phyloP scores from a whole-genome alignment of 2,888 invertebrate species.

The Macrophya alboannulata region DNA sequence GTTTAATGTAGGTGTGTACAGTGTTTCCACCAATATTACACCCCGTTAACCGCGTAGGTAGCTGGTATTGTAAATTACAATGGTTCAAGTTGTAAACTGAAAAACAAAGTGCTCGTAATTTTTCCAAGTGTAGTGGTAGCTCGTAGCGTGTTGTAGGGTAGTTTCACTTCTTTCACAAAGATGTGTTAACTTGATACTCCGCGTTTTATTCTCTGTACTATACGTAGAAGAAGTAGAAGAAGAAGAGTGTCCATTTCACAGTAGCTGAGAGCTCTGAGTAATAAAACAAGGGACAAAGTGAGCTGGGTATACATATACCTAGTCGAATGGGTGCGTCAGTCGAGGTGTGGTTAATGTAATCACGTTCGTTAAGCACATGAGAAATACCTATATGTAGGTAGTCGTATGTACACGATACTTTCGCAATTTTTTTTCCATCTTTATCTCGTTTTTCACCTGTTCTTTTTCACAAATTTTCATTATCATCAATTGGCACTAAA shows the following conservation, averaged over 20 bases:
- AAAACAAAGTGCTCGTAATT: conserved; percentile 33
- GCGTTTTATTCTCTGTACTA: conserved; percentile 30
- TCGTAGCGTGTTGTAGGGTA: conserved; percentile 30
- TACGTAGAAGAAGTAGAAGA: neutral
- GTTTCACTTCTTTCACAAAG: conserved; percentile 25
- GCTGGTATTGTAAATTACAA: conserved; percentile 23
- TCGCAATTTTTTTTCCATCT: neutral
- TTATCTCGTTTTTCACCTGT: neutral
- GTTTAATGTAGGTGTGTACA: neutral
- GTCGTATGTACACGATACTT: neutral
- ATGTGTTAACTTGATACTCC: conserved; percentile 47
- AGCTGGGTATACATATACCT: neutral
- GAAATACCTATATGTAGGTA: neutral
- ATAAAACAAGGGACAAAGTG: conserved; percentile 31
- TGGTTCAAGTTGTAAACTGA: conserved; percentile 23
- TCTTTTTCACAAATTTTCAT: neutral
- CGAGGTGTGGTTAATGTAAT: conserved; percentile 18
- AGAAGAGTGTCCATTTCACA: conserved; percentile 38
- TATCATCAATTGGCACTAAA: neutral
- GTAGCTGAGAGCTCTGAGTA: neutral
- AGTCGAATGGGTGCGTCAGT: conserved; percentile 21
- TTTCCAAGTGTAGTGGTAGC: neutral
- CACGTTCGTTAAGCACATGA: neutral
- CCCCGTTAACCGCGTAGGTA: conserved; percentile 12
- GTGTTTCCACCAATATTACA: neutral